A percentile compares a stretch with the other conserved stretches of the same genome.
Evolutionary conservation across 1,140 invertebrate species (phyloP).

Genomic region (Akabosia matsudoensis): DNA sequence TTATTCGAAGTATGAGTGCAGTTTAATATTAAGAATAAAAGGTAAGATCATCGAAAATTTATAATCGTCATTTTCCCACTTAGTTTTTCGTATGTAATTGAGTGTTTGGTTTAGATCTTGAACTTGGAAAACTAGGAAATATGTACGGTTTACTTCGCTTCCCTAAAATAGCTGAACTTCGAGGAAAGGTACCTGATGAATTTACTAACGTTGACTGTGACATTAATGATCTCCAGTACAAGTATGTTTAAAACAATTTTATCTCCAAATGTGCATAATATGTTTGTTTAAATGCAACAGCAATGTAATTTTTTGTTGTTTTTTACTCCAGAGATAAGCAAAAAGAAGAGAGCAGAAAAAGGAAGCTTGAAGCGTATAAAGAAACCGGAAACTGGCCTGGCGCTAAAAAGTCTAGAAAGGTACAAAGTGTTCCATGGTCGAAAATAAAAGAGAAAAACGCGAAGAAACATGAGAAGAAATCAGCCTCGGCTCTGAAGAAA

Average conservation of each 20-base stretch:
- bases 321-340: conserved; percentile 61
- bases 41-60: no score
- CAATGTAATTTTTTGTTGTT: neutral
- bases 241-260: conserved; percentile 52
- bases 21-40: conserved; percentile 79
- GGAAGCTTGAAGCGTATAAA: conserved; percentile 68
- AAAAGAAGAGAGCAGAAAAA: conserved; percentile 67
- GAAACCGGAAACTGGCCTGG: conserved; percentile 75
- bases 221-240: conserved; percentile 73
- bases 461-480: conserved; percentile 61
- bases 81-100: conserved; percentile 4
- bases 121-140: conserved; percentile 78
- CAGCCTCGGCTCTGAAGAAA: neutral
- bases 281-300: neutral
- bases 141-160: conserved; percentile 85
- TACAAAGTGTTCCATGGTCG: conserved; percentile 73
- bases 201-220: conserved; percentile 69
- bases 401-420: conserved; percentile 59
- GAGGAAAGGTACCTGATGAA: conserved; percentile 62
- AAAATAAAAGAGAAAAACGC: conserved; percentile 71
- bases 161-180: conserved; percentile 93
- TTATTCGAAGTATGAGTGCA: conserved; percentile 95
- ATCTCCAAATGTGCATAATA: neutral
- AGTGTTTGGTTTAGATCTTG: conserved; percentile 62
- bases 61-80: neutral